A percentile compares a stretch with the other conserved stretches of the same genome.
These are phyloP conservation scores for Alfaro cultratus DNA, from an alignment of 2,797 vertebrate genomes.

Conservation along the genomic window DNA sequence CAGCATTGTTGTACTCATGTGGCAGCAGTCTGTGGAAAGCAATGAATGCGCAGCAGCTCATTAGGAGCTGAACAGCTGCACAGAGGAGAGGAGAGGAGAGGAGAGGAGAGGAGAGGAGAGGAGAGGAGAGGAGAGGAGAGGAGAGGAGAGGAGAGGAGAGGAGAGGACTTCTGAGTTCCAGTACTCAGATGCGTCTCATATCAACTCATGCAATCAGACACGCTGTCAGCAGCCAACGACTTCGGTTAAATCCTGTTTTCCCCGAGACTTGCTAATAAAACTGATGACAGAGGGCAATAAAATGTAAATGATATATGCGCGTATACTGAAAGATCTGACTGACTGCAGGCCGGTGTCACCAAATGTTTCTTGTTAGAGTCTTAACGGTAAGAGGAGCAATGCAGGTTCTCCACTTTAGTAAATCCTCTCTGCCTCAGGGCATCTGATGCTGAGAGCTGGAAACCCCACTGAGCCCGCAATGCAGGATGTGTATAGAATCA, in stretches of 20 bases:
- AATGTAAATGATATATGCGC: conserved; percentile 6
- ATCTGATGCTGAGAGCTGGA: conserved; percentile 8
- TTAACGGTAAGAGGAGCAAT: conserved; percentile 33
- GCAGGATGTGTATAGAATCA: not conserved
- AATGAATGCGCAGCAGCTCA: not conserved
- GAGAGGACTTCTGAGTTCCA: too few relatives aligned
- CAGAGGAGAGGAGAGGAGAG: too few relatives aligned
- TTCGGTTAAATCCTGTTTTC: conserved; percentile 32
- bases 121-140: too few relatives aligned
- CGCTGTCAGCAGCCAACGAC: conserved; percentile 3
- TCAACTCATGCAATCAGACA: conserved; percentile 15
- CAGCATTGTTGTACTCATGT: not conserved
- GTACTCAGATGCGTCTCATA: not conserved
- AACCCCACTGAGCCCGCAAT: not conserved
- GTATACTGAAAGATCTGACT: conserved; percentile 11
- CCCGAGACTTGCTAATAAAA: conserved; percentile 32
- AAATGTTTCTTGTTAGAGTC: conserved; percentile 39
- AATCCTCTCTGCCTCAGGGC: conserved; percentile 41
- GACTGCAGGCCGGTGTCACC: conserved; percentile 32
- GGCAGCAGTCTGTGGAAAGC: conserved; percentile 9
- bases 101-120: too few relatives aligned
- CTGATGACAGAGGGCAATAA: conserved; percentile 29
- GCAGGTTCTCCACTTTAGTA: conserved; percentile 41
- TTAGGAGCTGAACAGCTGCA: conserved; percentile 46
- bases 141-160: too few relatives aligned